phyloP scores from a whole-genome alignment of 2,797 vertebrate species.

The Sebastes vulpes region DNA sequence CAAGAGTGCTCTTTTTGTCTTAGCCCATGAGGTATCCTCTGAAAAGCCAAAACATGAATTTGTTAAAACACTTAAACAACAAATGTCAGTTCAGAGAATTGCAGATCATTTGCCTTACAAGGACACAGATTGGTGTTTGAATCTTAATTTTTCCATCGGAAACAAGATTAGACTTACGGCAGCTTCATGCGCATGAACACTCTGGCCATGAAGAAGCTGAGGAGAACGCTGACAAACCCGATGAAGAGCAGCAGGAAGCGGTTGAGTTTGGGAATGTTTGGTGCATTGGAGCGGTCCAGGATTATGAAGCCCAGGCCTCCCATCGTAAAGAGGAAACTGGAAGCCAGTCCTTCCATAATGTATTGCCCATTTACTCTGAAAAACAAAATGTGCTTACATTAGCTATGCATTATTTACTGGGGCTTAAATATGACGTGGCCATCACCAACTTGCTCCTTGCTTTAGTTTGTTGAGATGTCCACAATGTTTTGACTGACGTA shows the following conservation, averaged over 20 bases:
- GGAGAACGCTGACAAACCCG: constrained; percentile 96
- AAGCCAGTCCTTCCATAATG: constrained; percentile 98
- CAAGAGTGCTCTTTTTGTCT: neutral
- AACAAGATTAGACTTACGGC: constrained; percentile 90
- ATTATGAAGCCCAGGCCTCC: constrained; percentile 99
- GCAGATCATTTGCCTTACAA: too few relatives aligned
- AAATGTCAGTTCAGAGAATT: neutral
- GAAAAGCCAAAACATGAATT: constrained; percentile 51
- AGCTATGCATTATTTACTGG: neutral
- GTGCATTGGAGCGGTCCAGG: constrained; percentile 97
- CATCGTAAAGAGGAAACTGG: constrained; percentile 99
- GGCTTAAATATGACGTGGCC: too few relatives aligned
- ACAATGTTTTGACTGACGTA: constrained; percentile 39
- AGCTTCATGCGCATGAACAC: constrained; percentile 99
- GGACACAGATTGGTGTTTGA: neutral
- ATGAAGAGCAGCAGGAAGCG: constrained; percentile 98
- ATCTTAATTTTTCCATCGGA: rapidly evolving
- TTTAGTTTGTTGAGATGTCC: neutral
- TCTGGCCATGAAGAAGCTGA: constrained; percentile 99
- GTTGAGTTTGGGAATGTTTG: constrained; percentile 98
- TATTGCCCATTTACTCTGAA: constrained; percentile 97
- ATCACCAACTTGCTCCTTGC: neutral
- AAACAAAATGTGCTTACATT: neutral
- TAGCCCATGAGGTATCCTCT: constrained; percentile 99
- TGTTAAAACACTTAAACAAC: neutral